phyloP scores from a whole-genome alignment of 2,888 invertebrate species.

The Parelbella ahira region DNA sequence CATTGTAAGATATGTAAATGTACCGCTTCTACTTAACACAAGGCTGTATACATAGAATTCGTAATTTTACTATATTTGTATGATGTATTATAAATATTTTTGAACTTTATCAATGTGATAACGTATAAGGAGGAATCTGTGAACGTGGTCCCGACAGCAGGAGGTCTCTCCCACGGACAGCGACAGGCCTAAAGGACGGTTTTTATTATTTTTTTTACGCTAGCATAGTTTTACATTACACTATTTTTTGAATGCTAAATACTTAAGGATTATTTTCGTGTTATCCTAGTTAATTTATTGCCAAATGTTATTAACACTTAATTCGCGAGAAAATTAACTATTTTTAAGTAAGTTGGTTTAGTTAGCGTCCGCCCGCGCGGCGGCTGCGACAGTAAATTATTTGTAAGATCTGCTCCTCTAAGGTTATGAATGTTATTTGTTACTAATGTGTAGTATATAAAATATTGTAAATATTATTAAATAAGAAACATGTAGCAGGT shows the following conservation, averaged over 20 bases:
- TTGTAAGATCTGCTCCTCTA: slow-evolving; percentile 76
- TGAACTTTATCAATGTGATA: slow-evolving; percentile 55
- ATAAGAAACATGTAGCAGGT: slow-evolving; percentile 78
- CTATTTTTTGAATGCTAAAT: slow-evolving; percentile 57
- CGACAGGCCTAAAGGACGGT: slow-evolving; percentile 51
- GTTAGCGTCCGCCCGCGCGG: slow-evolving; percentile 25
- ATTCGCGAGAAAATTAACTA: slow-evolving; percentile 52
- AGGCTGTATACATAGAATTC: slow-evolving; percentile 59
- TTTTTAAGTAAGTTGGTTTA: slow-evolving; percentile 44
- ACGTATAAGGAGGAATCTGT: slow-evolving; percentile 34
- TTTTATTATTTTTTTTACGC: slow-evolving; percentile 56
- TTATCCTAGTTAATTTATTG: slow-evolving; percentile 78
- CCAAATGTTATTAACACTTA: slow-evolving; percentile 77
- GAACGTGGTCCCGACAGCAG: slow-evolving; percentile 12
- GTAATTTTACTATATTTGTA: slow-evolving; percentile 53
- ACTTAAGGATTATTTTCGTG: slow-evolving; percentile 67
- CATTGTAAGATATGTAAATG: slow-evolving; percentile 74
- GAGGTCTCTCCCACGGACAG: slow-evolving; percentile 20
- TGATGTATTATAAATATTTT: slow-evolving; percentile 38
- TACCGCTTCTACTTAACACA: slow-evolving; percentile 57
- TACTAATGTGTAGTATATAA: slow-evolving; percentile 79
- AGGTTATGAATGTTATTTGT: slow-evolving; percentile 80
- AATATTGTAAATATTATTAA: slow-evolving; percentile 78
- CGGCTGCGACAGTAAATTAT: slow-evolving; percentile 46
- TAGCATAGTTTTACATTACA: slow-evolving; percentile 51